Evolutionary conservation across 2,113 vertebrate genomes (phyloP).

Genomic region (Xenopus laevis): DNA sequence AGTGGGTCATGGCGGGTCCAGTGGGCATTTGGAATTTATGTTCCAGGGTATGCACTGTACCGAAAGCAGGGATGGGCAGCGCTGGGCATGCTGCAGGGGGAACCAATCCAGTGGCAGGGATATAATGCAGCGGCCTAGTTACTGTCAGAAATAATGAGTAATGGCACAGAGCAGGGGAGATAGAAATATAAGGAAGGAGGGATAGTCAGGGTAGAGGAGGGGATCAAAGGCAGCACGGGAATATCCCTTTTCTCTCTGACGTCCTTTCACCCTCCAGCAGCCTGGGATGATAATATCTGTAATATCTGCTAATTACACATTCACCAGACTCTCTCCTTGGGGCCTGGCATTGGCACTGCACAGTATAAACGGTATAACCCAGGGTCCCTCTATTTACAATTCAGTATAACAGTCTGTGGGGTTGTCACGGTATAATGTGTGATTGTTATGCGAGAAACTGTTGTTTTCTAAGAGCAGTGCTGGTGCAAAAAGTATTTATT

Average conservation of each 20-base stretch:
- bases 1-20: conserved; percentile 10
- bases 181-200: background rate
- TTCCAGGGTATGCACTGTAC: background rate
- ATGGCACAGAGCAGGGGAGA: background rate
- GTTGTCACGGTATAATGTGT: too few species aligned
- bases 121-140: conserved; percentile 11
- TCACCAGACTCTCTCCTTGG: background rate
- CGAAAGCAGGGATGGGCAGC: background rate
- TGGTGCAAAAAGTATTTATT: too few species aligned
- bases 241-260: background rate
- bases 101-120: background rate
- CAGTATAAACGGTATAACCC: too few species aligned
- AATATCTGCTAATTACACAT: too few species aligned
- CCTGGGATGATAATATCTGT: background rate
- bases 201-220: background rate
- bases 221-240: background rate
- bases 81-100: conserved; percentile 7
- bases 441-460: too few species aligned
- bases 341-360: background rate
- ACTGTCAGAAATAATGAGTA: conserved; percentile 11
- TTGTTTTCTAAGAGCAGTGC: too few species aligned
- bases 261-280: background rate
- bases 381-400: too few species aligned
- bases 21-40: conserved; percentile 6
- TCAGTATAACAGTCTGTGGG: too few species aligned